Percentiles rank a stretch among this genome's conserved stretches.
Evolutionary conservation across 2,113 vertebrate genomes (phyloP).

Genomic region (Piaya cayana): DNA sequence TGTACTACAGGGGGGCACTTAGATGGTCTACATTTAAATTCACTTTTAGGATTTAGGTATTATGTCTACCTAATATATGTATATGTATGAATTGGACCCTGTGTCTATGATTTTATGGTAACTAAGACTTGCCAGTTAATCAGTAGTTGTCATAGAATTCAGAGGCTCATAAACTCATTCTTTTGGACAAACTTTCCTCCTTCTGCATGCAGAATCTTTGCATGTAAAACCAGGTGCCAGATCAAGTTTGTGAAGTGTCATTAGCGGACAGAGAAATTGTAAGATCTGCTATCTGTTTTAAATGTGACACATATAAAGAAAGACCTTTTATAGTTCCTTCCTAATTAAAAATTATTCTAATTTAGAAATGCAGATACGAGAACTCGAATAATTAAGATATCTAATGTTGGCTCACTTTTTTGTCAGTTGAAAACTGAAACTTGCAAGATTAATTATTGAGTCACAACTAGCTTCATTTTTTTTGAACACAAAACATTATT

Average conservation of each 20-base stretch:
- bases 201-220: neutral
- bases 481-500: neutral
- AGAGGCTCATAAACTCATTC: neutral
- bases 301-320: neutral
- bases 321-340: neutral
- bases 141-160: neutral
- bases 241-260: neutral
- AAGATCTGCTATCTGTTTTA: neutral
- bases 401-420: neutral
- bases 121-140: neutral
- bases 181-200: neutral
- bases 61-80: neutral
- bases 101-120: neutral
- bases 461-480: neutral
- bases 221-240: neutral
- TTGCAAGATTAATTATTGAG: neutral
- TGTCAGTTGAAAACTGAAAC: neutral
- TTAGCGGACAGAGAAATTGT: neutral
- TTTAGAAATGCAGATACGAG: neutral
- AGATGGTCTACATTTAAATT: neutral
- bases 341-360: neutral
- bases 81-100: neutral
- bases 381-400: neutral
- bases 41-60: neutral
- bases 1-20: neutral